Evolutionary conservation across 2,113 vertebrate genomes (phyloP).

Genomic region (Psophia crepitans): DNA sequence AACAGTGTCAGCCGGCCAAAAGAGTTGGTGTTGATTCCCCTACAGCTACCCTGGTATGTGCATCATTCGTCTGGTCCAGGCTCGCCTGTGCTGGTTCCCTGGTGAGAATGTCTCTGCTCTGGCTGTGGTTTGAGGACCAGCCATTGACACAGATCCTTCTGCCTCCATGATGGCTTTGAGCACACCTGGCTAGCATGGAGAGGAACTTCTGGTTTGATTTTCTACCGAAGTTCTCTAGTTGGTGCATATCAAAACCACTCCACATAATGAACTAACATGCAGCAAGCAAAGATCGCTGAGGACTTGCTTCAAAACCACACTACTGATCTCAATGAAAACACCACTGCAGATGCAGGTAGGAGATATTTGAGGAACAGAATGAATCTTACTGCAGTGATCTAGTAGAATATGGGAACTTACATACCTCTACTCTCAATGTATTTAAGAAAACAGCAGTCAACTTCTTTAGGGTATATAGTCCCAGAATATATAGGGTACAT

Average conservation of each 20-base stretch:
- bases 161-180: neutral
- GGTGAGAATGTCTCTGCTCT: neutral
- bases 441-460: slow-evolving; percentile 45
- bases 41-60: accelerated
- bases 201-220: neutral
- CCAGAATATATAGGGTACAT: neutral
- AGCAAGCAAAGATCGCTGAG: neutral
- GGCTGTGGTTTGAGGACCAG: neutral
- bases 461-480: neutral
- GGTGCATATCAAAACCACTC: neutral
- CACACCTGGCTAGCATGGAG: neutral
- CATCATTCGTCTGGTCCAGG: neutral
- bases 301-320: neutral
- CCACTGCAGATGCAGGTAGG: neutral
- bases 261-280: neutral
- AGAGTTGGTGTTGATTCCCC: neutral
- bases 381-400: neutral
- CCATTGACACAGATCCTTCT: neutral
- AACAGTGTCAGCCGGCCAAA: neutral
- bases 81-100: neutral
- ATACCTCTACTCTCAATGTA: neutral
- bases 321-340: neutral
- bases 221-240: neutral
- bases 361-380: slow-evolving; percentile 3
- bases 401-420: neutral